phyloP scores from a whole-genome alignment of 2,888 invertebrate genomes.

The Lampropteryx suffumata region DNA sequence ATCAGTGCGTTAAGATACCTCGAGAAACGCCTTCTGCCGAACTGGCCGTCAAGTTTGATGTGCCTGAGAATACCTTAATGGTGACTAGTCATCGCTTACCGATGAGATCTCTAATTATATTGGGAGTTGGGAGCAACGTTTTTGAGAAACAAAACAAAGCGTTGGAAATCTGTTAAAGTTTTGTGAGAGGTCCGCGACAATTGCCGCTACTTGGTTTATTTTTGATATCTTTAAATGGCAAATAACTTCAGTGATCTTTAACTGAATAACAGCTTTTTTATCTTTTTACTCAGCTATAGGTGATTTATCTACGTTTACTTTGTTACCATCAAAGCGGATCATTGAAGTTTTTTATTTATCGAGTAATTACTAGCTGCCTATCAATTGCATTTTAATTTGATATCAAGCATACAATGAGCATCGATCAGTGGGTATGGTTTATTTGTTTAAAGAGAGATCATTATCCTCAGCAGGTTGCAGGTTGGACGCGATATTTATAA shows the following conservation, averaged over 20 bases:
- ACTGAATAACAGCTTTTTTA: slow-evolving; percentile 36
- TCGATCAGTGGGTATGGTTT: slow-evolving; percentile 56
- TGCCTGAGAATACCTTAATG: slow-evolving; percentile 64
- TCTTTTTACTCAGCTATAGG: no score
- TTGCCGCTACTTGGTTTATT: slow-evolving; percentile 59
- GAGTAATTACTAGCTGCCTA: slow-evolving; percentile 30
- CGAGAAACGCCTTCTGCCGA: slow-evolving; percentile 55
- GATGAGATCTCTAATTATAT: slow-evolving; percentile 72
- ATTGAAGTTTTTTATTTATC: slow-evolving; percentile 16
- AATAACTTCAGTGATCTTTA: slow-evolving; percentile 69
- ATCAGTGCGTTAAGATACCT: slow-evolving; percentile 62
- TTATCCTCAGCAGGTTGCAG: slow-evolving; percentile 79
- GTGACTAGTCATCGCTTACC: slow-evolving; percentile 74
- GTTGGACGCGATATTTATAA: slow-evolving; percentile 81
- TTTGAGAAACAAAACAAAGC: slow-evolving; percentile 71
- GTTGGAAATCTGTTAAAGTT: slow-evolving; percentile 74
- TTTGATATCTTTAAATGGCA: slow-evolving; percentile 57
- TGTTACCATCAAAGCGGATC: slow-evolving; percentile 15
- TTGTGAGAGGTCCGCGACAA: slow-evolving; percentile 67
- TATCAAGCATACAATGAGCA: slow-evolving; percentile 45
- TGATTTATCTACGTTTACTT: no score
- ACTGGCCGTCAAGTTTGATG: slow-evolving; percentile 57
- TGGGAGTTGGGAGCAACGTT: slow-evolving; percentile 59
- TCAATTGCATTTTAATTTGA: slow-evolving; percentile 50
- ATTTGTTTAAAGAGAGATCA: slow-evolving; percentile 78